Base-by-base conservation (phyloP, 2,113 vertebrate species). In the Zapus hudsonius region DNA sequence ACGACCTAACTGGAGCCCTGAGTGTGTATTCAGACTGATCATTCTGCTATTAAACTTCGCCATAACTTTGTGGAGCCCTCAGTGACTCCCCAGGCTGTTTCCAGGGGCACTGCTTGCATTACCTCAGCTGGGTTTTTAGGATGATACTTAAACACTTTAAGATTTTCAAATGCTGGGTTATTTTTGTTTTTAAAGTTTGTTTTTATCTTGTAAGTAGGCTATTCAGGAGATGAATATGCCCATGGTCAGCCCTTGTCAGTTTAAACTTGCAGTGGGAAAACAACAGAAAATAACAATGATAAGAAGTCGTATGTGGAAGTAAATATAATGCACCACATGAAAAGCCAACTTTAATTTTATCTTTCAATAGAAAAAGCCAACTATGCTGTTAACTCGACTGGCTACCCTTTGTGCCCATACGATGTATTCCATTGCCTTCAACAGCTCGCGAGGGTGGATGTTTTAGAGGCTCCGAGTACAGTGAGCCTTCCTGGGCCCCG, bases 401-500 rank as follows among this genome's bases (percentile, higher is more conserved):
- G 52, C 52, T 52, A 52, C 12, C 52, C 52, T 63, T 75, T 84
- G 59, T 38, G n/a, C 22, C 69, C 23, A 0, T 2, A 22, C 38
- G 17, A 13, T 74, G 6, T 84, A 42, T 84, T 88, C 38, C 40
- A 17, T 72, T 84, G 40, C n/a, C n/a, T n/a, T n/a, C 7, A 36
- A 61, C 17, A 72, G 47, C 15, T 55, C 33, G 3, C 63, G 38
- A 74, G 2, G 2, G 33, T 61, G 29, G 6, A 64, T 36, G 29
- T 57, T 27, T 38, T 33, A 4, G 38, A 67, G n/a, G n/a, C n/a
- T n/a, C n/a, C n/a, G n/a, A n/a, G 29, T 11, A 76, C 13, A 17
- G 7, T 42, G 47, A 22, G 33, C 5, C 2, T 15, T 31, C 5
- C 22, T 7, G 7, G 0, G 16, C 38, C 42, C 5, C 29, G 19